Evolutionary conservation across 2,113 vertebrate species (phyloP), one percentile per base, ranked within the genome.

Genomic region (Accipiter virgatus): DNA sequence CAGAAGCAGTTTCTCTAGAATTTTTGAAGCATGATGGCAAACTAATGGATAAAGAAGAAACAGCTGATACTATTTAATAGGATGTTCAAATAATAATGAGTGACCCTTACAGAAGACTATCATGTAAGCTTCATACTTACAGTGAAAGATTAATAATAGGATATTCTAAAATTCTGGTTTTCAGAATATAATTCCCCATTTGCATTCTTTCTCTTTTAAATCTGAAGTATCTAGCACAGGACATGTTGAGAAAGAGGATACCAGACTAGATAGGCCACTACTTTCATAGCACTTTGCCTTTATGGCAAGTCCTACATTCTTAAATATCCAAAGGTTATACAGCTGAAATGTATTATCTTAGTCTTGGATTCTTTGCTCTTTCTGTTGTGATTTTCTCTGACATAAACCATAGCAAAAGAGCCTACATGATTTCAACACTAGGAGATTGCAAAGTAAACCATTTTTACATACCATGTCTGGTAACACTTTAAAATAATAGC

Each of bases 381-480:
- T 97, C 95, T 96, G 98, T 97, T 97, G 97, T 97, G 86, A 96
- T 97, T 97, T 97, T 97, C 96, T 95, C 70, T 98, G 98, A 98
- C 96, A 98, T 97, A 98, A 98, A 98, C 97, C 97, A 98, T 98
- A 95, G 95, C 95, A 97, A 97, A 97, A 97, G 66, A 96, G 89
- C 90, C 89, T 96, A 97, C 98, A 97, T 96, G 95, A 98, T 98
- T 98, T 98, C 98, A 98, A 97, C 97, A 97, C 97, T 97, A 97
- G 96, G 95, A 97, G 97, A 97, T 97, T 95, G 97, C 97, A 98
- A 98, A 98, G 97, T 98, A 98, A 98, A 98, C 98, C 97, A 97
- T 98, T 98, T 98, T 98, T 97, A 98, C 98, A 98, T 98, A 98
- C 98, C 98, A 98, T 97, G 98, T 98, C 98, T 98, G 98, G 98